A percentile compares a stretch with the other conserved stretches of the same genome.
Conservation (phyloP, 2,113 vertebrate species). For the Elaphurus davidianus region DNA sequence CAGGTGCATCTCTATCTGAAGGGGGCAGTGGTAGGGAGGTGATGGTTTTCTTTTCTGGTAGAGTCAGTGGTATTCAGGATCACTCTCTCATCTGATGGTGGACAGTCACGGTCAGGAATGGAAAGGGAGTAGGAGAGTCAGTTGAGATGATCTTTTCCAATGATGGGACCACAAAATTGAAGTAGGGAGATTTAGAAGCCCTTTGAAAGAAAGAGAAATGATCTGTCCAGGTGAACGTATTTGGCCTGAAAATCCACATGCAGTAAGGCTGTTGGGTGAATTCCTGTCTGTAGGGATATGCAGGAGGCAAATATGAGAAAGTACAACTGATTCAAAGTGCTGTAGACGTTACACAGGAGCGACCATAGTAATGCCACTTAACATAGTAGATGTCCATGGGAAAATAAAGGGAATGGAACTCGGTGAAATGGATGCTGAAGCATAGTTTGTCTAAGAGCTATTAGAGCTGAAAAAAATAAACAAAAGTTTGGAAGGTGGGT, state of each 20-base stretch:
- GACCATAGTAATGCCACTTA: rapidly evolving
- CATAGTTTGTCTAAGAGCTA: not conserved
- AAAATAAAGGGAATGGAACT: not conserved
- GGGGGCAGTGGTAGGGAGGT: not conserved
- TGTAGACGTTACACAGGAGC: not conserved
- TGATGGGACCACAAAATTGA: not conserved
- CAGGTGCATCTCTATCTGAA: not conserved
- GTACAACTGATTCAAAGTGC: no score
- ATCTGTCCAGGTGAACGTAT: not conserved
- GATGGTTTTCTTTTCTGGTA: not conserved
- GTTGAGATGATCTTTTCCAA: not conserved
- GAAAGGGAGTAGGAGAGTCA: no score
- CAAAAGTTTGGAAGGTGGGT: not conserved
- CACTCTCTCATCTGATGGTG: not conserved
- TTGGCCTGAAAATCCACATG: not conserved
- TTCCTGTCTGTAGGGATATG: not conserved
- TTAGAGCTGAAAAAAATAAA: not conserved
- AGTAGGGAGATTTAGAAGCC: not conserved
- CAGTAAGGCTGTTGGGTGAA: not conserved
- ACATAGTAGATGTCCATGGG: not conserved
- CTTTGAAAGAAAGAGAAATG: not conserved
- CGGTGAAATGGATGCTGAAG: not conserved
- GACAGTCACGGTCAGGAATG: no score
- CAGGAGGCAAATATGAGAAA: not conserved
- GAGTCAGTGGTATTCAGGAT: not conserved